These are phyloP conservation scores for Lucilia sericata DNA, from an alignment of 1,140 invertebrate genomes.

Conservation along the genomic window DNA sequence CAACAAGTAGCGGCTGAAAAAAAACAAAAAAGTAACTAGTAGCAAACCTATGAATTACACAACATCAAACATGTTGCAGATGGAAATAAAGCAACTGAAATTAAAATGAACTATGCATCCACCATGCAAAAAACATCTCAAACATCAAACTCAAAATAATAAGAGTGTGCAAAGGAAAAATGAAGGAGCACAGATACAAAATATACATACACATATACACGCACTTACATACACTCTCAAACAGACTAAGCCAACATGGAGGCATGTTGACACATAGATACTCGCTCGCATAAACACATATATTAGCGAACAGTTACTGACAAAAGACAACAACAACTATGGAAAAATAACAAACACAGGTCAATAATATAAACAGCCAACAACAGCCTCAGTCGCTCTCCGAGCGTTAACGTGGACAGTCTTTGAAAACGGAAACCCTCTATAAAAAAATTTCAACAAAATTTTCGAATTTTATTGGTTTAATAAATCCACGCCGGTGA, in stretches of 20 bases:
- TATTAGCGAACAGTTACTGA: neutral
- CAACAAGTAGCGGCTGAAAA: neutral
- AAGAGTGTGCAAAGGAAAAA: neutral
- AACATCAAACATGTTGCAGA: slow-evolving; percentile 3
- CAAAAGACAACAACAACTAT: neutral
- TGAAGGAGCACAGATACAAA: neutral
- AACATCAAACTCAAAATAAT: neutral
- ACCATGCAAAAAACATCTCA: neutral
- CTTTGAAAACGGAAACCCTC: neutral
- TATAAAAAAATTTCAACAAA: neutral
- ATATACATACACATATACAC: neutral
- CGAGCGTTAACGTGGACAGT: slow-evolving; percentile 40
- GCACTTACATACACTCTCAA: neutral
- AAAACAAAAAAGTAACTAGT: neutral
- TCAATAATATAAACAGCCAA: slow-evolving; percentile 17
- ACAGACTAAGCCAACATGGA: neutral
- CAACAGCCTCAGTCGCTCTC: slow-evolving; percentile 41
- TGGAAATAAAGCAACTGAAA: neutral
- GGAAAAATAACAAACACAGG: neutral
- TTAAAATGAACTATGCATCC: neutral
- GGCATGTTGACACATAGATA: neutral
- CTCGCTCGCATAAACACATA: neutral
- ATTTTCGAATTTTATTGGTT: slow-evolving; percentile 32
- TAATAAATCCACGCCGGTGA: neutral
- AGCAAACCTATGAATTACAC: neutral